phyloP scores from a whole-genome alignment of 2,113 vertebrate species.

The Prionailurus viverrinus region DNA sequence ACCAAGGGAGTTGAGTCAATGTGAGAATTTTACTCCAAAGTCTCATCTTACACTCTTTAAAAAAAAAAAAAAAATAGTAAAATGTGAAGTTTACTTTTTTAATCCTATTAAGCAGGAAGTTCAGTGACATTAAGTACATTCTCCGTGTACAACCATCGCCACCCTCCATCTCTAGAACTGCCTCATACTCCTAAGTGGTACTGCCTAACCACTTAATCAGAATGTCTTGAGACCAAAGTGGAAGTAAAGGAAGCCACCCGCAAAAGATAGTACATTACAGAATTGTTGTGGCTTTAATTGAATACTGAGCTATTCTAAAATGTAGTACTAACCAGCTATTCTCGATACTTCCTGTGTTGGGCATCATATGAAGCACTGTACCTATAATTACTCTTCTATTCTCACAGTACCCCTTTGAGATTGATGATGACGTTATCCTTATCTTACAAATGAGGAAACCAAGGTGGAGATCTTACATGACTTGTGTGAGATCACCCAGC shows the following conservation, averaged over 20 bases:
- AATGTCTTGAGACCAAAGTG: neutral
- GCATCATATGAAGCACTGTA: neutral
- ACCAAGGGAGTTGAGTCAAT: neutral
- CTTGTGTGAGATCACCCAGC: neutral
- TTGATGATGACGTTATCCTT: neutral
- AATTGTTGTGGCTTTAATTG: neutral
- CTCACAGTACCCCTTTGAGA: neutral
- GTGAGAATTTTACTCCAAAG: neutral
- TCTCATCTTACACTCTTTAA: neutral
- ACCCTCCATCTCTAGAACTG: neutral
- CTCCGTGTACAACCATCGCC: accelerated
- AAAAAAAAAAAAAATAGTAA: neutral
- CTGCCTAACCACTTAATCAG: neutral
- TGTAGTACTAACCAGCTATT: neutral
- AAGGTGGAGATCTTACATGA: neutral
- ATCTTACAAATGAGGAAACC: neutral
- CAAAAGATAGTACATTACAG: neutral
- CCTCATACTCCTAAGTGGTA: neutral
- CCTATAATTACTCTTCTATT: neutral
- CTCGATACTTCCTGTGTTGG: neutral
- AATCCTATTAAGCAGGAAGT: neutral
- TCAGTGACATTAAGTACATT: neutral
- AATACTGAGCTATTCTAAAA: neutral
- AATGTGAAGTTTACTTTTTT: neutral
- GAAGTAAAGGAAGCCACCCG: neutral